Evolutionary conservation across 2,888 invertebrate species (phyloP), one percentile per base, ranked within the genome.

Genomic region (Aradus depressus): DNA sequence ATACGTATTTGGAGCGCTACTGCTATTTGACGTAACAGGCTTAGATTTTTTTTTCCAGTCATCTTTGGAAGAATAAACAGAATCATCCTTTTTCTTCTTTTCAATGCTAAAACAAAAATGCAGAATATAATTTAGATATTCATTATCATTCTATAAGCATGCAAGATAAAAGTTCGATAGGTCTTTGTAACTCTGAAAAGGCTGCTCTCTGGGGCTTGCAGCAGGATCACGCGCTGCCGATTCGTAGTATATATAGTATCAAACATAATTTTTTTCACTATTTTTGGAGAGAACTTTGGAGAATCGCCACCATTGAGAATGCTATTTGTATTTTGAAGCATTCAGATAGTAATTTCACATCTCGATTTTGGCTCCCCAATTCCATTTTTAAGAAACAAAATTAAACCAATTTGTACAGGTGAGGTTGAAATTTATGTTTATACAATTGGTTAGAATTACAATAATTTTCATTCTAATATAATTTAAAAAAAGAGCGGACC

Each of bases 51-150:
- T 86, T 64, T 80, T 80, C 5, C 58, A 31, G 8, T 62, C 62
- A 51, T 64, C 64, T 60, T 61, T 62, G 4, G 58, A 53, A 23
- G 58, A 44, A 10, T 54, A 34, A 4, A 49, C 37, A 38, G 69
- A 67, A 39, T 84, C 84, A 76, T 85, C 84, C 68, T 77, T 77
- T 71, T 80, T 80, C 68, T 86, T 89, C 66, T 86, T 89, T 64
- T 91, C 90, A 60, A 90, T 77, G 57, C 89, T 89, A 64, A 19
- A 72, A 71, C n/a, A 4, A 31, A 12, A 12, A 23, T 16, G 23
- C 23, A 6, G 4, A 34, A 34, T 6, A 6, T 28, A 14, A 44
- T 34, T 48, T 18, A 3, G 22, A 16, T 23, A 16, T n/a, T 8
- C 23, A 42, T 8, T 6, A 44, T 10, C 19, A 26, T 10, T n/a